Conservation (phyloP, 2,888 invertebrate genomes). For the Troides oblongomaculatus region DNA sequence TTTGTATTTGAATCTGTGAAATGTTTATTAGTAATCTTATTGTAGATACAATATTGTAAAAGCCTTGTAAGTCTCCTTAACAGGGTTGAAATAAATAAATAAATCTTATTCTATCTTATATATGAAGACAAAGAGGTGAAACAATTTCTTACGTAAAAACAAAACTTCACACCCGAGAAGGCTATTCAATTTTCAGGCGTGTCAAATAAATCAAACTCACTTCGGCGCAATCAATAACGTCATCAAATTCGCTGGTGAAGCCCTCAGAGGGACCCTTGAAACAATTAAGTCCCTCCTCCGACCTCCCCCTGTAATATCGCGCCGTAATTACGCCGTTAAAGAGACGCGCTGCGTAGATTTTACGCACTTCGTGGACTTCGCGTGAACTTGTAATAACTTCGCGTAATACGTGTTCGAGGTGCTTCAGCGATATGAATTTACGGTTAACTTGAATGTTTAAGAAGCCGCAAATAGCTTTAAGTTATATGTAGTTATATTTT, state of each 20-base stretch:
- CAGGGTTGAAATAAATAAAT: no score
- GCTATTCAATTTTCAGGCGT: constrained; percentile 18
- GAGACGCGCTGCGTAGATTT: constrained; percentile 65
- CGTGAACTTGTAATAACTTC: constrained; percentile 54
- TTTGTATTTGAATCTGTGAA: no score
- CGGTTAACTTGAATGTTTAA: constrained; percentile 22
- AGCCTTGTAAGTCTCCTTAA: no score
- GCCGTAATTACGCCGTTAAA: constrained; percentile 68
- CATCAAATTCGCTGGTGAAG: constrained; percentile 21
- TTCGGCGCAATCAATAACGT: constrained; percentile 29
- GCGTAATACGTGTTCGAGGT: constrained; percentile 34
- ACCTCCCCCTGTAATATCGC: constrained; percentile 46
- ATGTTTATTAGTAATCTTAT: no score
- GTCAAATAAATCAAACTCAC: constrained; percentile 31
- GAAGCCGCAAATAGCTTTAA: constrained; percentile 31
- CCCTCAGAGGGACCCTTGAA: constrained; percentile 44
- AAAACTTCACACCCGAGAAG: no score
- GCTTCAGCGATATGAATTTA: constrained; percentile 22
- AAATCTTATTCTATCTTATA: no score
- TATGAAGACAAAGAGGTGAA: no score
- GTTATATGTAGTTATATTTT: no score
- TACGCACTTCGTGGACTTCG: constrained; percentile 61
- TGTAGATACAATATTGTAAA: no score
- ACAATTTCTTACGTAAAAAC: no score
- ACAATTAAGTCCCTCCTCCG: constrained; percentile 61